Percentiles rank a stretch among this genome's conserved stretches.
Evolutionary conservation across 2,888 invertebrate species (phyloP).

Genomic region (Dicyrtomina minuta): DNA sequence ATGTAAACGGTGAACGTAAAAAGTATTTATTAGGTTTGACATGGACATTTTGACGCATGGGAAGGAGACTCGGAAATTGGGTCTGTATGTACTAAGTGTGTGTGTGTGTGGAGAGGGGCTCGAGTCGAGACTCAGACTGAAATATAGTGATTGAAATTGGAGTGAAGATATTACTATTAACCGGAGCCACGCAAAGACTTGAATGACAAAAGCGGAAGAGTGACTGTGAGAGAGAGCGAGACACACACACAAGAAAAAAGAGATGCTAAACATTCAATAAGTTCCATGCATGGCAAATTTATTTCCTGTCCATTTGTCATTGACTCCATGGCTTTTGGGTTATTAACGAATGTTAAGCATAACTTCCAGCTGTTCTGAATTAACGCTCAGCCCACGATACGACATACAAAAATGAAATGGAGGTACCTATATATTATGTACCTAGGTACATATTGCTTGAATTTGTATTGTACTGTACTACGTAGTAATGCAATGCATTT

Average conservation of each 20-base stretch:
- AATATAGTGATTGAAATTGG: too few species aligned
- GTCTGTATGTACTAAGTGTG: too few species aligned
- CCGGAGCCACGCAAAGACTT: too few species aligned
- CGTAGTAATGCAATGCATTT: too few species aligned
- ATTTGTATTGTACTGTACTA: too few species aligned
- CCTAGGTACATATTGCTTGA: too few species aligned
- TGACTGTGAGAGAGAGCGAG: neutral
- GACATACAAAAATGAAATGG: too few species aligned
- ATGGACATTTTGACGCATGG: conserved; percentile 19
- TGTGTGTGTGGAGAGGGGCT: too few species aligned
- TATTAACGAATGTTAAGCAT: conserved; percentile 17
- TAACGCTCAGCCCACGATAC: neutral
- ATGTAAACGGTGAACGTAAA: neutral
- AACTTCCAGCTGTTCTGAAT: conserved; percentile 26
- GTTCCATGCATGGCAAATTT: conserved; percentile 23
- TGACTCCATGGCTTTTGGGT: conserved; percentile 10
- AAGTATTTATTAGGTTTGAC: conserved; percentile 19
- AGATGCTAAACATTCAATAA: conserved; percentile 17
- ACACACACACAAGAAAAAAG: neutral
- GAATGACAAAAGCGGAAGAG: neutral
- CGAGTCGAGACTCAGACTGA: too few species aligned
- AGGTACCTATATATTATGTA: too few species aligned
- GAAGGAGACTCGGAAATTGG: neutral
- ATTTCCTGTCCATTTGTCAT: conserved; percentile 32
- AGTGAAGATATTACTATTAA: too few species aligned